phyloP scores from a whole-genome alignment of 2,113 vertebrate genomes.

The Seriola quinqueradiata region DNA sequence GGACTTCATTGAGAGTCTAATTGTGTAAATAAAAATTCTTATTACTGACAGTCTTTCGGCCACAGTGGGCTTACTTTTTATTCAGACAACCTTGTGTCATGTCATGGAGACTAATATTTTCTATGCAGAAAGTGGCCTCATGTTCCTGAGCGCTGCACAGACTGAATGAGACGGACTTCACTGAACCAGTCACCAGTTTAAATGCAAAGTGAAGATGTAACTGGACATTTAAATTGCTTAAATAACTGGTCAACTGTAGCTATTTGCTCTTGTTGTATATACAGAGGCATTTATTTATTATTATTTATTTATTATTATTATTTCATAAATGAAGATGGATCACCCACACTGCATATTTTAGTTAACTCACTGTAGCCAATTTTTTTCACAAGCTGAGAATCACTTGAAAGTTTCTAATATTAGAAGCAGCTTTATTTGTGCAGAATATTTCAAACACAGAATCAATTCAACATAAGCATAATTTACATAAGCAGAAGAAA shows the following conservation, averaged over 20 bases:
- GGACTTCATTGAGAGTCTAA: slow-evolving; percentile 26
- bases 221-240: background rate
- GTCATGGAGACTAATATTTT: slow-evolving; percentile 34
- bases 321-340: background rate
- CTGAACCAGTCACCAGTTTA: slow-evolving; percentile 5
- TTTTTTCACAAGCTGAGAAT: no score
- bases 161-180: slow-evolving; percentile 26
- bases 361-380: no score
- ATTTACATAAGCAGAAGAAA: no score
- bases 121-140: slow-evolving; percentile 39
- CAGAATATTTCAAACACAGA: no score
- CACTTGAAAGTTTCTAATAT: no score
- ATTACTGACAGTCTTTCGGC: slow-evolving; percentile 17
- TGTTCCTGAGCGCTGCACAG: background rate
- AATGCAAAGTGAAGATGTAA: background rate
- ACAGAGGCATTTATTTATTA: background rate
- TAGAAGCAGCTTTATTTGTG: no score
- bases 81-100: slow-evolving; percentile 51
- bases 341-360: background rate
- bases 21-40: slow-evolving; percentile 51
- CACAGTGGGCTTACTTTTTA: slow-evolving; percentile 39
- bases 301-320: no score
- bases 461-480: no score
- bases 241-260: background rate
- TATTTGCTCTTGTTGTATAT: background rate